A percentile compares a stretch with the other conserved stretches of the same genome.
Evolutionary conservation across 2,113 vertebrate genomes (phyloP).

Genomic region (Xiphias gladius): DNA sequence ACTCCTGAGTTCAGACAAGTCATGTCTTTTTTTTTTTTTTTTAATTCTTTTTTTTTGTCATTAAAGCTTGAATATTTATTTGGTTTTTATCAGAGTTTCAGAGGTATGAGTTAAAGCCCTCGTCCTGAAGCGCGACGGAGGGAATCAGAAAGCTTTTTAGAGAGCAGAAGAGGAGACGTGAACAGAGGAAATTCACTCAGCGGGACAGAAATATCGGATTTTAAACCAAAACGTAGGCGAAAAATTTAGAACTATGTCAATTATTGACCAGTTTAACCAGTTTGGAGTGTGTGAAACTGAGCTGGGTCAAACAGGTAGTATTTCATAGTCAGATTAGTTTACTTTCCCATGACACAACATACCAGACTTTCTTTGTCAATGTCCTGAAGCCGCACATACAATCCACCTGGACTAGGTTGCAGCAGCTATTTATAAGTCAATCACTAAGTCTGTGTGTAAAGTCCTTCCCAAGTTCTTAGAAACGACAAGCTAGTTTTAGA

Average conservation of each 20-base stretch:
- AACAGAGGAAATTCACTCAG: conserved; percentile 26
- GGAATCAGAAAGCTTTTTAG: conserved; percentile 55
- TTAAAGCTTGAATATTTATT: conserved; percentile 79
- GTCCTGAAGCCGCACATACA: neutral
- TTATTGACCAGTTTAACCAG: neutral
- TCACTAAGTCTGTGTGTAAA: neutral
- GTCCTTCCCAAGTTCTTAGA: neutral
- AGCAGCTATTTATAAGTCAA: no score
- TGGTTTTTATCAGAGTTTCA: conserved; percentile 75
- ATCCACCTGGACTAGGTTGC: neutral
- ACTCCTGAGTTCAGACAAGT: conserved; percentile 79
- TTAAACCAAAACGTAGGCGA: neutral
- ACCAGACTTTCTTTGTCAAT: neutral
- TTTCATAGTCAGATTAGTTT: neutral
- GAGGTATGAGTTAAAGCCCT: conserved; percentile 70
- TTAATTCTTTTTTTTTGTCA: conserved; percentile 32
- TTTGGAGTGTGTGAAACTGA: conserved; percentile 4
- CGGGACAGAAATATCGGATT: neutral
- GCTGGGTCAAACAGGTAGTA: neutral
- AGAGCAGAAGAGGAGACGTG: conserved; percentile 53
- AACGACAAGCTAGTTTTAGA: neutral
- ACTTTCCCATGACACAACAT: neutral
- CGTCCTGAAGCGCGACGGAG: conserved; percentile 38
- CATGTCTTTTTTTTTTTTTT: conserved; percentile 23
- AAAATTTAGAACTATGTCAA: neutral